phyloP scores from a whole-genome alignment of 2,113 vertebrate genomes.

The Morphnarchus princeps region DNA sequence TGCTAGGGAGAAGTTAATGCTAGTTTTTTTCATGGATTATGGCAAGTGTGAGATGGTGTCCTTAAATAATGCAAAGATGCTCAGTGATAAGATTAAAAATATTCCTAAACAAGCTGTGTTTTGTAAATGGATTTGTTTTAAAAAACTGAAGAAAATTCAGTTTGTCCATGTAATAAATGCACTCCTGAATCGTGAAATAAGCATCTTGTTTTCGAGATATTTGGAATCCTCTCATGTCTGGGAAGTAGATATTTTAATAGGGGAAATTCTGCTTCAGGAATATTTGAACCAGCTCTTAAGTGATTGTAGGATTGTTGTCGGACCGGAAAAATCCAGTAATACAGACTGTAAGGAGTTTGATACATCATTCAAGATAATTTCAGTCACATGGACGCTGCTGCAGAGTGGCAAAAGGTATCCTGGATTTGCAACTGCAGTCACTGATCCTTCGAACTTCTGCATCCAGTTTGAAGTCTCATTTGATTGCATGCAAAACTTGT shows the following conservation, averaged over 20 bases:
- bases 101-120: conserved; percentile 72
- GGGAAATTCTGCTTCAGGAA: conserved; percentile 23
- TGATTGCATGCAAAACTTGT: conserved; percentile 69
- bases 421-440: conserved; percentile 72
- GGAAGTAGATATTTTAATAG: conserved; percentile 76
- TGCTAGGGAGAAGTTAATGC: conserved; percentile 26
- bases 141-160: not conserved
- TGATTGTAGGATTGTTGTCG: not conserved
- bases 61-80: conserved; percentile 29
- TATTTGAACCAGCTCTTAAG: conserved; percentile 17
- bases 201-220: conserved; percentile 70
- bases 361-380: not conserved
- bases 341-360: not conserved
- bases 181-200: conserved; percentile 61
- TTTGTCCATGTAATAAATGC: conserved; percentile 19
- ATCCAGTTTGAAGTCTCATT: conserved; percentile 77
- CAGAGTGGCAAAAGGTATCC: conserved; percentile 55
- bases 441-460: conserved; percentile 80
- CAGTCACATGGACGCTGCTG: conserved; percentile 53
- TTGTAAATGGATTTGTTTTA: conserved; percentile 70
- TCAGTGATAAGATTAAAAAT: conserved; percentile 14
- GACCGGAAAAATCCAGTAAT: not conserved
- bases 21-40: conserved; percentile 75
- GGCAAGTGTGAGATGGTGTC: conserved; percentile 67
- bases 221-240: conserved; percentile 59